Conservation (phyloP, 2,888 invertebrate genomes). For the Limulus polyphemus region DNA sequence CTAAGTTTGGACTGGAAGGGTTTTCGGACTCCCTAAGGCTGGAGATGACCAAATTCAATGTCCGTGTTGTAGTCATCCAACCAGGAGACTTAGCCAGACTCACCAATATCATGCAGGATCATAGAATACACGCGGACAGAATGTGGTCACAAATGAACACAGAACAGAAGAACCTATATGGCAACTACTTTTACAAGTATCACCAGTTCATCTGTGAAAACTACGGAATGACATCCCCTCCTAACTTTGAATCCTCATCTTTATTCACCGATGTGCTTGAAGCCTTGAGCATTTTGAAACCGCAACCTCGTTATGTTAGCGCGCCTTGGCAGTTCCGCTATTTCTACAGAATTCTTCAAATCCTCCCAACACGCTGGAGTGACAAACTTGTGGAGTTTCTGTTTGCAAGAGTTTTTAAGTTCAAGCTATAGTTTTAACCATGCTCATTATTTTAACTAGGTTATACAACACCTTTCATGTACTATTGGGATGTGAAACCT, state of each 20-base stretch:
- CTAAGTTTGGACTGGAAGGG: conserved; percentile 61
- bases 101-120: conserved; percentile 55
- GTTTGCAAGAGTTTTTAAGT: neutral
- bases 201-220: conserved; percentile 31
- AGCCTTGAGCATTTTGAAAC: conserved; percentile 12
- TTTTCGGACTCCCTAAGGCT: conserved; percentile 60
- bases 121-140: conserved; percentile 46
- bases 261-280: conserved; percentile 19
- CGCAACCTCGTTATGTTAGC: conserved; percentile 3
- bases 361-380: conserved; percentile 5
- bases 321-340: conserved; percentile 10
- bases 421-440: too few relatives aligned
- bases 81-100: conserved; percentile 61
- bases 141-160: conserved; percentile 52
- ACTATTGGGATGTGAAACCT: too few relatives aligned
- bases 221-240: conserved; percentile 20
- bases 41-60: conserved; percentile 57
- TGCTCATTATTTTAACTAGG: too few relatives aligned
- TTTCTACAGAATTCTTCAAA: conserved; percentile 7
- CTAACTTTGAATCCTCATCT: conserved; percentile 13
- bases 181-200: conserved; percentile 51
- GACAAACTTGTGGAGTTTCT: conserved; percentile 4
- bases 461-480: too few relatives aligned
- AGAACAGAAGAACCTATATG: conserved; percentile 52
- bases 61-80: conserved; percentile 57